phyloP scores from a whole-genome alignment of 2,113 vertebrate species.

The Noturus placidus region DNA sequence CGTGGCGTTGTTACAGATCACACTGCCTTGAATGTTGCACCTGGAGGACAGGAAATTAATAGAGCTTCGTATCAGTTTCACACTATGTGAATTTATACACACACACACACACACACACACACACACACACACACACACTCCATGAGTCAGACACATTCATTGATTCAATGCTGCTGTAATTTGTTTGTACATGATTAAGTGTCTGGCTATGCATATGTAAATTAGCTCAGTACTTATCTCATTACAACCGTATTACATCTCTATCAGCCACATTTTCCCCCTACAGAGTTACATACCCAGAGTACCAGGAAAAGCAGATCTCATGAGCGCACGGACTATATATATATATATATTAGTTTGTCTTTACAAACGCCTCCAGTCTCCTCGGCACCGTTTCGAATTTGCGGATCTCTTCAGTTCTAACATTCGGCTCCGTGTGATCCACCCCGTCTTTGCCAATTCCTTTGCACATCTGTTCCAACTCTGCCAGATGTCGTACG shows the following conservation, averaged over 20 bases:
- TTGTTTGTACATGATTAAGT: not conserved
- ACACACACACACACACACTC: not conserved
- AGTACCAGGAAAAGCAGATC: not conserved
- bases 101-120: not conserved
- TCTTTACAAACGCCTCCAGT: not conserved
- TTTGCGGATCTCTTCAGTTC: not conserved
- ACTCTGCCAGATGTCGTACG: not conserved
- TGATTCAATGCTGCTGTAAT: not conserved
- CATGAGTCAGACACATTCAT: not conserved
- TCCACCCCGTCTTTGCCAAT: not conserved
- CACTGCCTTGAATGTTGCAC: conserved; percentile 88
- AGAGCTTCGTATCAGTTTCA: not conserved
- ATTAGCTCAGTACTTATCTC: not conserved
- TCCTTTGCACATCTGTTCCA: not conserved
- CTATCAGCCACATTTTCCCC: not conserved
- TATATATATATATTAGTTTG: not conserved
- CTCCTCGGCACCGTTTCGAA: not conserved
- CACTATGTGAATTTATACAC: not conserved
- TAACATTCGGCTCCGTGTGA: too few species aligned
- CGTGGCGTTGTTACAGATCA: conserved; percentile 88
- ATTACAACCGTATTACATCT: not conserved
- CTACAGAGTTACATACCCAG: not conserved
- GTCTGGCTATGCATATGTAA: not conserved
- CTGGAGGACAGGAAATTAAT: conserved; percentile 68
- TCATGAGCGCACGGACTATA: not conserved